phyloP scores from a whole-genome alignment of 2,113 vertebrate species.

The Mola mola region DNA sequence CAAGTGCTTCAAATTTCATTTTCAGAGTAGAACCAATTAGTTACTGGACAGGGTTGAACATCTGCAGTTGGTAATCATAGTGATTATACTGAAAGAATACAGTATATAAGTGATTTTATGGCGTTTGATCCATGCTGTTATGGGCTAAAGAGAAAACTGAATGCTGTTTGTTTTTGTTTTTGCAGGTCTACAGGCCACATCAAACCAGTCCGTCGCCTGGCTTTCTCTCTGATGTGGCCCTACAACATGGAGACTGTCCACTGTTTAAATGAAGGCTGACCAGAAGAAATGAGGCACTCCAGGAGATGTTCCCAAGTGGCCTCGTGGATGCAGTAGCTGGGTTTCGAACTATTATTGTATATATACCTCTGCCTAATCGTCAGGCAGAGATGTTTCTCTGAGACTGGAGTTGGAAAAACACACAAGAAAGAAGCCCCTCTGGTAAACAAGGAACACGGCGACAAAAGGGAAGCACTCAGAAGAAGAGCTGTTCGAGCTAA shows the following conservation, averaged over 20 bases:
- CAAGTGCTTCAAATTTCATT: too few species aligned
- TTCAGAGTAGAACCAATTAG: too few species aligned
- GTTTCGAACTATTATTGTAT: constrained; percentile 52
- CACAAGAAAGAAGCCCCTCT: constrained; percentile 38
- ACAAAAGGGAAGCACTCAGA: constrained; percentile 42
- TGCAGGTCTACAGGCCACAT: constrained; percentile 64
- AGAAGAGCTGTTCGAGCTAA: constrained; percentile 30
- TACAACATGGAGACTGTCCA: constrained; percentile 72
- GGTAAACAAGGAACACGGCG: constrained; percentile 34
- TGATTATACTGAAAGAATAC: too few species aligned
- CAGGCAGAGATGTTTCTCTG: constrained; percentile 68
- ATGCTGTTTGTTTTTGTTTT: constrained; percentile 49
- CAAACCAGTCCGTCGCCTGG: constrained; percentile 14
- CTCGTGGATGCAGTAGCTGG: constrained; percentile 79
- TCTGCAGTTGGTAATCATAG: neutral
- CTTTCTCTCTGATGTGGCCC: constrained; percentile 39
- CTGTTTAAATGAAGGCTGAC: constrained; percentile 74
- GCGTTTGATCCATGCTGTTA: neutral
- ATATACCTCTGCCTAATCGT: constrained; percentile 68
- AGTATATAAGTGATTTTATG: too few species aligned
- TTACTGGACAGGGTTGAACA: too few species aligned
- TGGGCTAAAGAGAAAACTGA: neutral
- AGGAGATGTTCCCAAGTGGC: constrained; percentile 72
- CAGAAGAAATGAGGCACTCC: constrained; percentile 75
- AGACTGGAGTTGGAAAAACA: constrained; percentile 49